Evolutionary conservation across 2,888 invertebrate species (phyloP), one percentile per base, ranked within the genome.

Genomic region (Eupithecia vulgata): DNA sequence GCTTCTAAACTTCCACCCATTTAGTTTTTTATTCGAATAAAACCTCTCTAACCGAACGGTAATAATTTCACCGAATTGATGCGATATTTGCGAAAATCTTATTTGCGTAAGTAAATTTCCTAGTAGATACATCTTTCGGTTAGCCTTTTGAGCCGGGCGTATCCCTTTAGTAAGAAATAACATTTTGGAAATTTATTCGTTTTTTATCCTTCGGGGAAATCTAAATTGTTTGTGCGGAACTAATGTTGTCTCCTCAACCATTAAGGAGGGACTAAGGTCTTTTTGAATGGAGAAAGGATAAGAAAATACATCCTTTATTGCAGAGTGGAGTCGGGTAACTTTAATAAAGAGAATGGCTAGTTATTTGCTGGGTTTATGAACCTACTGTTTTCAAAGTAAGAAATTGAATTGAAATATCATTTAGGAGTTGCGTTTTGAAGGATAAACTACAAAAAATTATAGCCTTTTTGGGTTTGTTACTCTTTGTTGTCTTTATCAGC

Each of bases 161-260:
- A 72, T 71, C 68, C 68, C 70, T 59, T 12, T 70, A 65, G 67
- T 67, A 77, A 79, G 71, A 79, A 80, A 82, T 78, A 80, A 77
- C 80, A 80, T 77, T 82, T 81, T 75, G 78, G 68, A 72, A 80
- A 80, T 81, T 79, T 78, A 80, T 81, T 77, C 76, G 68, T 76
- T 80, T 74, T 76, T 70, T 81, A 76, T 78, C 79, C 80, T 72
- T 76, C 69, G 74, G 78, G 80, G 76, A 75, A 76, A 75, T 79
- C 81, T 78, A 83, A 85, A 85, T 84, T 85, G 83, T 83, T 85
- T 85, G 78, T 81, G 82, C 82, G 81, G 84, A 86, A 85, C 84
- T 86, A 88, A 89, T 88, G 88, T 83, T 79, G 78, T 76, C 76
- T 78, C 69, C 70, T 80, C 79, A 79, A 83, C 84, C 78, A 83